Evolutionary conservation across 2,888 invertebrate genomes (phyloP).

Genomic region (Cactoblastis cactorum): DNA sequence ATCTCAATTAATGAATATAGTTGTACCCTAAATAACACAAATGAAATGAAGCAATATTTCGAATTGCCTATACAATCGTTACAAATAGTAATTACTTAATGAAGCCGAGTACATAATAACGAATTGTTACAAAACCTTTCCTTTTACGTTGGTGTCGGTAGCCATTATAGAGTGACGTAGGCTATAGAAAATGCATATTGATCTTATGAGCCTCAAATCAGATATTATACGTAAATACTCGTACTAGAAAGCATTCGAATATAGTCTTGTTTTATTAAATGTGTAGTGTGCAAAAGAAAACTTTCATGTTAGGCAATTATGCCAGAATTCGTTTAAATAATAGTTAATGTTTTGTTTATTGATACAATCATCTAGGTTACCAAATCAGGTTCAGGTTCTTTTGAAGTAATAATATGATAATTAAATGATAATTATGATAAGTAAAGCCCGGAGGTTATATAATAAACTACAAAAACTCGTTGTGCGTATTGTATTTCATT

Average conservation of each 20-base stretch:
- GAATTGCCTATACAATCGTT: neutral
- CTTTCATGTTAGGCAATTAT: too few relatives aligned
- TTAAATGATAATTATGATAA: neutral
- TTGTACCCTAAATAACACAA: neutral
- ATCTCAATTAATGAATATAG: neutral
- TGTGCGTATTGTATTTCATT: neutral
- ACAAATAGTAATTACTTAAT: constrained; percentile 3
- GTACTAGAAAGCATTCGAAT: too few relatives aligned
- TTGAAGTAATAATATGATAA: too few relatives aligned
- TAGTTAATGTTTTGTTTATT: too few relatives aligned
- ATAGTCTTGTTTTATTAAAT: too few relatives aligned
- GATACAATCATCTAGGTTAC: too few relatives aligned
- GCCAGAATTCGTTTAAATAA: too few relatives aligned
- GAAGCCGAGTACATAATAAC: constrained; percentile 4
- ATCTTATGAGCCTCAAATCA: neutral
- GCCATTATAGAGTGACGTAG: neutral
- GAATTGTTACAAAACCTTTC: constrained; percentile 5
- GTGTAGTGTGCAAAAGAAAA: too few relatives aligned
- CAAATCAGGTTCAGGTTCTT: too few relatives aligned
- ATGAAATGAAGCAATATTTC: neutral
- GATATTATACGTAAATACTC: too few relatives aligned
- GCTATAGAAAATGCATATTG: neutral
- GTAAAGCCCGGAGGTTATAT: neutral
- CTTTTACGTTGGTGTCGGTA: neutral
- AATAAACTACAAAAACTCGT: neutral